Base-by-base conservation (phyloP, 2,113 vertebrate genomes). In the Brachirus orientalis region DNA sequence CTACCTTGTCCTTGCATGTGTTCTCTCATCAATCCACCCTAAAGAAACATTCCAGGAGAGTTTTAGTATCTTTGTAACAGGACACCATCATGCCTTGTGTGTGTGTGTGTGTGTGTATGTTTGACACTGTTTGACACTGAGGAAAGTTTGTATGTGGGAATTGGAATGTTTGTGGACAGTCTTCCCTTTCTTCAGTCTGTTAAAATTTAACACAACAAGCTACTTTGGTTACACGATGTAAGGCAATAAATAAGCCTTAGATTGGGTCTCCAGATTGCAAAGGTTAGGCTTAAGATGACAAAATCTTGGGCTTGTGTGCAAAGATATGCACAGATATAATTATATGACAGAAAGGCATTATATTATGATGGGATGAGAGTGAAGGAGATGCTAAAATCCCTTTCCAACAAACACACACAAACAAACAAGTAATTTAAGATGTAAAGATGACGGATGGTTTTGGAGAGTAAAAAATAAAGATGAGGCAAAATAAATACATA, bases 11-110 rank as follows among this genome's bases (percentile, higher is more conserved):
- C 69, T 84, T 69, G 83, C 89, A 76, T 83, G 85, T 72, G 69
- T 71, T 82, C 57, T 60, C 65, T 41, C 52, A 66, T 71, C 6
- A 20, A 43, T 69, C 50, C 64, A 65, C 66, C 80, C 86, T 74
- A 77, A 57, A 85, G 84, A 85, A 89, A 89, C 86, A 91, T 91
- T 91, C 89, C 90, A 70, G 53, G 69, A 72, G 77, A 45, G 79
- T 77, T 87, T 85, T 16, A 72, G 70, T 12, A 8, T 63, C 28
- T 11, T 50, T 80, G 86, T 73, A 89, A 90, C 76, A 13, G 59
- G 84, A 90, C 78, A 83, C 85, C 75, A 16, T 18, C 10, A 9
- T 20, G 69, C 58, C 54, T 72, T 51, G 55, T 60, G 20, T 19
- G 37, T 8, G 10, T 50, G 54, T 17, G 19, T 10, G 41, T 60